A percentile compares a stretch with the other conserved stretches of the same genome.
Evolutionary conservation across 2,797 vertebrate species (phyloP).

Genomic region (Notolabrus celidotus): DNA sequence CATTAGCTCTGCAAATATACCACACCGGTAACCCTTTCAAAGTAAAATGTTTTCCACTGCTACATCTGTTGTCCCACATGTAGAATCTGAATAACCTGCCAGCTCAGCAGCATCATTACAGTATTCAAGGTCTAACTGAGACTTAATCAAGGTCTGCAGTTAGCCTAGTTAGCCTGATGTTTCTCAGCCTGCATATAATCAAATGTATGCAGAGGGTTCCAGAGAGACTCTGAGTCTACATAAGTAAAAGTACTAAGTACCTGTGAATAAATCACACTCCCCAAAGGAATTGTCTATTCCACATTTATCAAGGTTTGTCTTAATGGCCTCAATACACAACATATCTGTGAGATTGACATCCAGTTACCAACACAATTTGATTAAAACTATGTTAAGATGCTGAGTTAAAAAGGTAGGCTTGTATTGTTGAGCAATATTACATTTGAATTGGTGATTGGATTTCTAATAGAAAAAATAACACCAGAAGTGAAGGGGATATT

Average conservation of each 20-base stretch:
- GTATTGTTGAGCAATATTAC: no score
- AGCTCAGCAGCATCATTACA: constrained; percentile 16
- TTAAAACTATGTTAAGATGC: no score
- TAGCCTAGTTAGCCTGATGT: constrained; percentile 10
- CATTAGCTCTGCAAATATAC: constrained; percentile 42
- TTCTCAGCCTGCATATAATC: constrained; percentile 43
- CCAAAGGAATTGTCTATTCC: constrained; percentile 11
- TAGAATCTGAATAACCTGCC: constrained; percentile 17
- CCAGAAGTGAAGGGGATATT: no score
- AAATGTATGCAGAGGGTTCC: constrained; percentile 40
- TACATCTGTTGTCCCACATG: constrained; percentile 23
- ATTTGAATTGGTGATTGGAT: no score
- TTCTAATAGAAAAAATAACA: no score
- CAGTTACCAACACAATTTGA: background rate
- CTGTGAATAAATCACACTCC: constrained; percentile 23
- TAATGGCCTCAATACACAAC: background rate
- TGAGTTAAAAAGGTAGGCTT: no score
- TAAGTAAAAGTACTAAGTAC: constrained; percentile 7
- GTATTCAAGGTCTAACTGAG: constrained; percentile 26
- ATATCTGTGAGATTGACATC: background rate
- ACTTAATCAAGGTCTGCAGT: constrained; percentile 51
- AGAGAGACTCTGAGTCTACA: constrained; percentile 37
- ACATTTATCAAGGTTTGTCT: constrained; percentile 27
- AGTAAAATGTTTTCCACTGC: constrained; percentile 29
- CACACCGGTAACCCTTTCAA: constrained; percentile 37